Evolutionary conservation across 2,113 vertebrate genomes (phyloP).

Genomic region (Drymodes brunneopygia): DNA sequence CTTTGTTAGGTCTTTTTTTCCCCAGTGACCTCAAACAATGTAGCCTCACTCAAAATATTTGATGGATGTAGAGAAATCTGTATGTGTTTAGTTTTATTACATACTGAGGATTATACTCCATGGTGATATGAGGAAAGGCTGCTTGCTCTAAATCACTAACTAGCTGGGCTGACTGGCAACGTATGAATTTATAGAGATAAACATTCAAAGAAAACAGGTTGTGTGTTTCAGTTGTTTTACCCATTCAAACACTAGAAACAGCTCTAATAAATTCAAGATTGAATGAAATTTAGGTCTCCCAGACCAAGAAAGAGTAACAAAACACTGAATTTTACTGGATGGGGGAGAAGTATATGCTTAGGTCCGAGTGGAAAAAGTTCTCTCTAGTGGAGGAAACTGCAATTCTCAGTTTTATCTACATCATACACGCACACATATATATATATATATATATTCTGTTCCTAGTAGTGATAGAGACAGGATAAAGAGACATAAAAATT

Average conservation of each 20-base stretch:
- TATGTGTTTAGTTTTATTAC: neutral
- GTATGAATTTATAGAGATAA: neutral
- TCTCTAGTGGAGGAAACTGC: neutral
- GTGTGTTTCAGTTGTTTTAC: neutral
- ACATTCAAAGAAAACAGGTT: neutral
- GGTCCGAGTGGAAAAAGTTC: neutral
- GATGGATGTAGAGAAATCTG: neutral
- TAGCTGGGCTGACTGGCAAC: neutral
- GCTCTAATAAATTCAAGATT: neutral
- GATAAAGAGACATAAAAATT: neutral
- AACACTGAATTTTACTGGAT: neutral
- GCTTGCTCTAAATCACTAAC: neutral
- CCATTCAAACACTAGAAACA: neutral
- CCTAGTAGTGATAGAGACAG: neutral
- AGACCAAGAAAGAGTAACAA: neutral
- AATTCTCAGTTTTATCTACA: neutral
- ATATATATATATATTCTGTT: neutral
- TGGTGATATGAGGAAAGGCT: neutral
- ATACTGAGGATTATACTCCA: neutral
- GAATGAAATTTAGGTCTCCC: neutral
- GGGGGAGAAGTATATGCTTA: neutral
- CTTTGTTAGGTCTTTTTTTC: neutral
- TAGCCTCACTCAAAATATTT: neutral
- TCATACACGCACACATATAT: too few relatives aligned
- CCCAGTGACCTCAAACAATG: accelerated